These are phyloP conservation scores for Bos indicus DNA, from an alignment of 2,113 vertebrate genomes.

Conservation along the genomic window DNA sequence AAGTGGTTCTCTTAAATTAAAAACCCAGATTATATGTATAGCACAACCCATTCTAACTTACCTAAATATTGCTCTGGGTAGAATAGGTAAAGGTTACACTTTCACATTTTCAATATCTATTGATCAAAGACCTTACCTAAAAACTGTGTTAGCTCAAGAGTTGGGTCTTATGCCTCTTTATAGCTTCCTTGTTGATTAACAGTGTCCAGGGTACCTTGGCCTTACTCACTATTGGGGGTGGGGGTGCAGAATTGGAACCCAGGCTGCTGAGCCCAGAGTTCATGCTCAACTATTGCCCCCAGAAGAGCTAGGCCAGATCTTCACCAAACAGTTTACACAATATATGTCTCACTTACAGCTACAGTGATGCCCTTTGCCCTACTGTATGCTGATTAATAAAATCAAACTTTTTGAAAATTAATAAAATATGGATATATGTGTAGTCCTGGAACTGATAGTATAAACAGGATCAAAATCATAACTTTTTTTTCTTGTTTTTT, in stretches of 20 bases:
- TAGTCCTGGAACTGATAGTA: neutral
- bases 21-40: neutral
- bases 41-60: neutral
- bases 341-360: neutral
- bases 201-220: neutral
- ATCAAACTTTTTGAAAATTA: neutral
- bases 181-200: rapidly evolving
- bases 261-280: neutral
- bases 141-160: neutral
- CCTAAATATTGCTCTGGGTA: neutral
- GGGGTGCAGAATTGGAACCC: neutral
- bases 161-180: neutral
- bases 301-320: neutral
- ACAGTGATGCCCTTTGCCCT: neutral
- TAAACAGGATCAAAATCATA: neutral
- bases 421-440: neutral
- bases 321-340: neutral
- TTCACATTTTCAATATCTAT: neutral
- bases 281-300: neutral
- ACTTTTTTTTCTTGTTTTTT: neutral
- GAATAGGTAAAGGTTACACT: neutral
- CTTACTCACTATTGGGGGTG: neutral
- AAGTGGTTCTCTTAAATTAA: neutral
- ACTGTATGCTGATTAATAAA: neutral
- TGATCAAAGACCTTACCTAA: neutral